phyloP scores from a whole-genome alignment of 2,888 invertebrate species.

The Flexamia atlantica region DNA sequence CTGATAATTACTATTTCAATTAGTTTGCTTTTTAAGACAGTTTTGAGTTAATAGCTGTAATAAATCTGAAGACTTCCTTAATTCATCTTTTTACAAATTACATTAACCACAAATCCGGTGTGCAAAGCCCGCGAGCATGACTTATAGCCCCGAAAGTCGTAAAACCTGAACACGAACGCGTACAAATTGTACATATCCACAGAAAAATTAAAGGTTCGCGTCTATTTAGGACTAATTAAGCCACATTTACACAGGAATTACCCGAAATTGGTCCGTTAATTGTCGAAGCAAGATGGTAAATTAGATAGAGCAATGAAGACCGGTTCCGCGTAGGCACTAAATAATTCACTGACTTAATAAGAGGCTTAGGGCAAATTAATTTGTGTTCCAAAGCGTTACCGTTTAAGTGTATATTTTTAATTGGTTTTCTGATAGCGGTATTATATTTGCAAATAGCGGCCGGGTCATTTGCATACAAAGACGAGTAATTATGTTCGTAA shows the following conservation, averaged over 20 bases:
- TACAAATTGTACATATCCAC: slow-evolving; percentile 23
- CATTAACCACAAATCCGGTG: not conserved
- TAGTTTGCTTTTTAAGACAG: too few species aligned
- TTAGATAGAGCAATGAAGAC: slow-evolving; percentile 22
- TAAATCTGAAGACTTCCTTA: too few species aligned
- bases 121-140: not conserved
- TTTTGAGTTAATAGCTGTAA: too few species aligned
- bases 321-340: slow-evolving; percentile 48
- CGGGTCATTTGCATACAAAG: slow-evolving; percentile 62
- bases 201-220: slow-evolving; percentile 15
- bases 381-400: slow-evolving; percentile 63
- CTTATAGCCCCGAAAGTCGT: slow-evolving; percentile 21
- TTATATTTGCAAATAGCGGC: slow-evolving; percentile 63
- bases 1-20: too few species aligned
- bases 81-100: too few species aligned
- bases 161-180: not conserved
- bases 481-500: slow-evolving; percentile 61
- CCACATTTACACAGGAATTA: slow-evolving; percentile 51
- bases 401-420: slow-evolving; percentile 63
- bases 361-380: slow-evolving; percentile 59
- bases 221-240: slow-evolving; percentile 50
- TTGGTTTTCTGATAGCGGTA: slow-evolving; percentile 60
- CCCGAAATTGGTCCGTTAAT: slow-evolving; percentile 51
- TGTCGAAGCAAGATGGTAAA: slow-evolving; percentile 43
- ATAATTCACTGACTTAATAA: slow-evolving; percentile 59